Conservation (phyloP, 2,888 invertebrate genomes). For the Cosmia trapezina region DNA sequence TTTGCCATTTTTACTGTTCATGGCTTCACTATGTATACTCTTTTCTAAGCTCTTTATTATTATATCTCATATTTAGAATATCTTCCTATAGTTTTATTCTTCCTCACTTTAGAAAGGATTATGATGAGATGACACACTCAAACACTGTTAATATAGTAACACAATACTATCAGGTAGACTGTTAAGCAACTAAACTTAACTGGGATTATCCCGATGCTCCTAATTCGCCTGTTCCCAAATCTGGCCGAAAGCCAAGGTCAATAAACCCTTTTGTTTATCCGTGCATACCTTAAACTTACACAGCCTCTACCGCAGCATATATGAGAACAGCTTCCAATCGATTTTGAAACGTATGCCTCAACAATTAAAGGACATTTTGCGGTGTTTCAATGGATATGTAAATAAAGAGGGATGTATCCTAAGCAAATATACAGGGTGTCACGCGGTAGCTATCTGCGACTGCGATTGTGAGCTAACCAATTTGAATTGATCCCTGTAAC, state of each 20-base stretch:
- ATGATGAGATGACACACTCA: neutral
- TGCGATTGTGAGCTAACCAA: constrained; percentile 75
- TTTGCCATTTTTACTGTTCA: neutral
- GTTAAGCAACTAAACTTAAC: constrained; percentile 62
- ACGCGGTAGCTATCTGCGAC: constrained; percentile 77
- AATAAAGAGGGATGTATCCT: constrained; percentile 86
- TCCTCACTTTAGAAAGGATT: neutral
- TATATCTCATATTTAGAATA: too few species aligned
- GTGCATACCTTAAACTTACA: constrained; percentile 74
- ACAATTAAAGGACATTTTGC: constrained; percentile 76
- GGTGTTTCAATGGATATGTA: constrained; percentile 73
- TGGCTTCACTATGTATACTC: too few species aligned
- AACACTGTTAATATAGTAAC: constrained; percentile 38
- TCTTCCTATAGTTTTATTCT: too few species aligned
- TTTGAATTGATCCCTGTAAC: constrained; percentile 72
- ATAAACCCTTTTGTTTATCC: constrained; percentile 84
- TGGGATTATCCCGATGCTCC: constrained; percentile 76
- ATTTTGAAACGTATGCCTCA: constrained; percentile 71
- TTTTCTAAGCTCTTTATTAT: too few species aligned
- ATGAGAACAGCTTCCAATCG: constrained; percentile 66
- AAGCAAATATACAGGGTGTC: constrained; percentile 87
- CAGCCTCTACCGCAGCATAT: constrained; percentile 74
- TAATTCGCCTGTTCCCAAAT: constrained; percentile 79
- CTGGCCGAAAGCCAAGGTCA: constrained; percentile 87
- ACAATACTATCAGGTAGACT: constrained; percentile 43